These are phyloP conservation scores for Melanostigma gelatinosum DNA, from an alignment of 2,113 vertebrate species.

Conservation along the genomic window DNA sequence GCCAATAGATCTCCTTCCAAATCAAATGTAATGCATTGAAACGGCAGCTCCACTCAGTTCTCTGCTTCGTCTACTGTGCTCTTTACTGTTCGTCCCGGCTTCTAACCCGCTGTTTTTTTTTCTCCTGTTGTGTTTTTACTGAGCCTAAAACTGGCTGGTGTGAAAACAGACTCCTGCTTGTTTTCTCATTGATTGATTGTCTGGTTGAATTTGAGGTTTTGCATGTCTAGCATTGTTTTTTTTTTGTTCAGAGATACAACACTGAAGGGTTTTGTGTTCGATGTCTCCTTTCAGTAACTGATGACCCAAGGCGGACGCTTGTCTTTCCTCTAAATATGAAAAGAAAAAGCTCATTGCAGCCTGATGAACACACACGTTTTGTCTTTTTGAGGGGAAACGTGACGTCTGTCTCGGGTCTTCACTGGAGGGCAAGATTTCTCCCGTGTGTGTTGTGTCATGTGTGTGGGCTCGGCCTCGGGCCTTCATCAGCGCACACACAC, in stretches of 20 bases:
- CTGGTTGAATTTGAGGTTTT: constrained; percentile 72
- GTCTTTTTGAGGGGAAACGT: constrained; percentile 29
- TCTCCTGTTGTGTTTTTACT: constrained; percentile 58
- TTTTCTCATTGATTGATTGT: constrained; percentile 57
- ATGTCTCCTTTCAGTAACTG: constrained; percentile 59
- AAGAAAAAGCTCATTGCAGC: background rate
- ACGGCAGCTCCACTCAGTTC: constrained; percentile 78
- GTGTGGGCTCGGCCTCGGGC: constrained; percentile 51
- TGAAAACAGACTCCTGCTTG: constrained; percentile 65
- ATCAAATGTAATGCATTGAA: constrained; percentile 73
- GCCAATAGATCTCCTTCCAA: constrained; percentile 77
- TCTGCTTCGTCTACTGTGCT: constrained; percentile 61
- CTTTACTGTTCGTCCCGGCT: constrained; percentile 38
- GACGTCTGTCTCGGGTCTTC: constrained; percentile 56
- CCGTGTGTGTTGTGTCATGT: constrained; percentile 34
- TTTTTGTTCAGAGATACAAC: constrained; percentile 68
- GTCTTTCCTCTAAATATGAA: constrained; percentile 27
- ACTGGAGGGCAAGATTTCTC: constrained; percentile 67
- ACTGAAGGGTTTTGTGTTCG: constrained; percentile 77
- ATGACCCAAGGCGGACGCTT: constrained; percentile 53
- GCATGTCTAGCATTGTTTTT: constrained; percentile 76
- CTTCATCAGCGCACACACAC: constrained; percentile 35
- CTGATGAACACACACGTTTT: background rate
- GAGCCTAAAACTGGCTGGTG: constrained; percentile 62
- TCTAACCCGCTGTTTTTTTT: constrained; percentile 45